Conservation (phyloP, 2,113 vertebrate species). For the Polyodon spathula region DNA sequence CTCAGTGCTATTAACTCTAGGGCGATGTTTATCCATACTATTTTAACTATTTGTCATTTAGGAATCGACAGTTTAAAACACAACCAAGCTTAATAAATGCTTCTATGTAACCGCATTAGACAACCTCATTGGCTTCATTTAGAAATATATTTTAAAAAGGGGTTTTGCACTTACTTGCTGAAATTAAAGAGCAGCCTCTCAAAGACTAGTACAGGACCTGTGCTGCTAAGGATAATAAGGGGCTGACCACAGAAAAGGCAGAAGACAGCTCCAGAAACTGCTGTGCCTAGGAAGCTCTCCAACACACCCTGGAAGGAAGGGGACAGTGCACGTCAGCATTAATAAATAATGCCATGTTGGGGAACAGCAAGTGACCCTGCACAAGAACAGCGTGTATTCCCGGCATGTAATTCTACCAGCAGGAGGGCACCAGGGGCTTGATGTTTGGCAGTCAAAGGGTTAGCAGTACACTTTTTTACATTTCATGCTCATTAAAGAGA, state of each 20-base stretch:
- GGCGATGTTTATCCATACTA: too few relatives aligned
- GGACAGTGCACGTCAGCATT: not conserved
- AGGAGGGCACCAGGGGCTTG: not conserved
- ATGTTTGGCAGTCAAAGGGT: not conserved
- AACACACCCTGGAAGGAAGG: conserved; percentile 74
- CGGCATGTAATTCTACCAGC: not conserved
- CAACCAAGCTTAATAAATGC: too few relatives aligned
- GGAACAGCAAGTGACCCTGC: not conserved
- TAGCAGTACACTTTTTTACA: conserved; percentile 1
- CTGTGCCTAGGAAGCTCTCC: conserved; percentile 96
- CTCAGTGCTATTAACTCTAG: too few relatives aligned
- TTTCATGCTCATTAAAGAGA: too few relatives aligned
- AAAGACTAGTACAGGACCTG: conserved; percentile 91
- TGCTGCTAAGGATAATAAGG: conserved; percentile 93
- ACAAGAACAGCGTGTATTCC: not conserved
- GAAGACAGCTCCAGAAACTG: conserved; percentile 78
- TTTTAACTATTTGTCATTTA: too few relatives aligned
- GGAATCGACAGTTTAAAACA: too few relatives aligned
- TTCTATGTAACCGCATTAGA: too few relatives aligned
- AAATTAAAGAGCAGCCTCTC: conserved; percentile 94
- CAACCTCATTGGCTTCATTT: too few relatives aligned
- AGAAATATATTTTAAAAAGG: too few relatives aligned
- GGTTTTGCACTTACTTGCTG: conserved; percentile 78
- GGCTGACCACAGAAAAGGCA: conserved; percentile 89
- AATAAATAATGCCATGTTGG: not conserved